phyloP scores from a whole-genome alignment of 2,113 vertebrate species.

The Syngnathoides biaculeatus region DNA sequence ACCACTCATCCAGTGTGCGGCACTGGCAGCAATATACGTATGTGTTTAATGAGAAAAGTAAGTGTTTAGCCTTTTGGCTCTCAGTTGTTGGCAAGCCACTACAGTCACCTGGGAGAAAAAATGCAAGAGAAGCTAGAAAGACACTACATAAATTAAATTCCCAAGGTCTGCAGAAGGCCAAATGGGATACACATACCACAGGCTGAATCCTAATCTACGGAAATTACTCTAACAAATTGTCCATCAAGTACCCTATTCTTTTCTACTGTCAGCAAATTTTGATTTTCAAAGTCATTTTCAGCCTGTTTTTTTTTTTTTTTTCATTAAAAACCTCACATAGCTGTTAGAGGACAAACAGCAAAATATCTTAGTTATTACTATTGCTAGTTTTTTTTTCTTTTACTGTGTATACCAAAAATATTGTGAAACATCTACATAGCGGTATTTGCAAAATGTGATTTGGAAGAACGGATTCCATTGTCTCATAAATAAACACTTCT shows the following conservation, averaged over 20 bases:
- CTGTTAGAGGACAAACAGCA: neutral
- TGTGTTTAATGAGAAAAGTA: slow-evolving; percentile 36
- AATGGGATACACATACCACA: slow-evolving; percentile 25
- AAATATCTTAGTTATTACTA: slow-evolving; percentile 1
- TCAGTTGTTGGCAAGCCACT: slow-evolving; percentile 23
- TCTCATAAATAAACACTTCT: slow-evolving; percentile 13
- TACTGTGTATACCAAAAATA: neutral
- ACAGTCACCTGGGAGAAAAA: slow-evolving; percentile 41
- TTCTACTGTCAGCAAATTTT: slow-evolving; percentile 13
- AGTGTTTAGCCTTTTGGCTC: slow-evolving; percentile 33
- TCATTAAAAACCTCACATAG: neutral
- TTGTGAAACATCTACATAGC: neutral
- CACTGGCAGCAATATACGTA: slow-evolving; percentile 27
- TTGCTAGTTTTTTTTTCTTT: neutral
- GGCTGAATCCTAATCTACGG: slow-evolving; percentile 11
- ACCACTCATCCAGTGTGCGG: too few species aligned
- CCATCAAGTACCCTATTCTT: slow-evolving; percentile 16
- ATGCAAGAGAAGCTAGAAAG: slow-evolving; percentile 33
- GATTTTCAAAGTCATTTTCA: neutral
- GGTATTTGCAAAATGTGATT: neutral
- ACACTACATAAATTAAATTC: slow-evolving; percentile 30
- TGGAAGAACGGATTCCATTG: neutral
- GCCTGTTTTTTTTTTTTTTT: neutral
- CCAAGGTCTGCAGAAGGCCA: slow-evolving; percentile 17
- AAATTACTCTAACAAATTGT: slow-evolving; percentile 3